Conservation (phyloP, 1,140 invertebrate species). For the Orchesella cincta region DNA sequence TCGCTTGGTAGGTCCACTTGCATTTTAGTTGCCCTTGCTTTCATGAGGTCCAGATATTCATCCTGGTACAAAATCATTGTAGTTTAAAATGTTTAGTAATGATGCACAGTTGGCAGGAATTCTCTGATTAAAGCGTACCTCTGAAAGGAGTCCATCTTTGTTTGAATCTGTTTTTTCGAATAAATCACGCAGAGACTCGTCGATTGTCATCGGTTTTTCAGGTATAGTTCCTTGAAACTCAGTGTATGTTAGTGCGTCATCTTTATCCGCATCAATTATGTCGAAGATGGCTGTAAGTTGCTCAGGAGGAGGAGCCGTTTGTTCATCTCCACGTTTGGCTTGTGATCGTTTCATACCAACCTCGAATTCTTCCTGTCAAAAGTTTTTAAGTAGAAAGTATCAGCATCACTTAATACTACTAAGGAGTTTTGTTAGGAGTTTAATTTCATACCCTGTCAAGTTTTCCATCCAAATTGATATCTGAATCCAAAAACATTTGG, state of each 20-base stretch:
- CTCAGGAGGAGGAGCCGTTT: background rate
- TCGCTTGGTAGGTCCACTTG: background rate
- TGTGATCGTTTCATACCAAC: background rate
- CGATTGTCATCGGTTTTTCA: background rate
- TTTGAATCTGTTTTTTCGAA: slow-evolving; percentile 29
- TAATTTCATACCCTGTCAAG: background rate
- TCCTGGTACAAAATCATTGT: background rate
- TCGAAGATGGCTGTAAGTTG: slow-evolving; percentile 13
- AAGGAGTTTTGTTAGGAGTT: background rate
- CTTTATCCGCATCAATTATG: slow-evolving; percentile 13
- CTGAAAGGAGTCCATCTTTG: slow-evolving; percentile 1
- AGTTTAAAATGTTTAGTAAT: background rate
- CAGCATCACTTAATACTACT: background rate
- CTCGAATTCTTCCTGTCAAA: slow-evolving; percentile 11
- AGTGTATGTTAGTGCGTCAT: slow-evolving; percentile 26
- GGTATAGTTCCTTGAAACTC: slow-evolving; percentile 32
- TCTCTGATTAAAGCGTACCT: slow-evolving; percentile 21
- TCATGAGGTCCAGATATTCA: background rate
- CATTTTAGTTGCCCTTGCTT: background rate
- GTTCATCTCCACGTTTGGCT: background rate
- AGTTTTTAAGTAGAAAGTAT: background rate
- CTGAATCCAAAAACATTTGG: slow-evolving; percentile 27
- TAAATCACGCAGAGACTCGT: background rate
- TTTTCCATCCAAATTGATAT: background rate
- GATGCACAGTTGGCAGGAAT: background rate